Base-by-base conservation (phyloP, 2,113 vertebrate genomes). In the Phaethornis superciliosus region DNA sequence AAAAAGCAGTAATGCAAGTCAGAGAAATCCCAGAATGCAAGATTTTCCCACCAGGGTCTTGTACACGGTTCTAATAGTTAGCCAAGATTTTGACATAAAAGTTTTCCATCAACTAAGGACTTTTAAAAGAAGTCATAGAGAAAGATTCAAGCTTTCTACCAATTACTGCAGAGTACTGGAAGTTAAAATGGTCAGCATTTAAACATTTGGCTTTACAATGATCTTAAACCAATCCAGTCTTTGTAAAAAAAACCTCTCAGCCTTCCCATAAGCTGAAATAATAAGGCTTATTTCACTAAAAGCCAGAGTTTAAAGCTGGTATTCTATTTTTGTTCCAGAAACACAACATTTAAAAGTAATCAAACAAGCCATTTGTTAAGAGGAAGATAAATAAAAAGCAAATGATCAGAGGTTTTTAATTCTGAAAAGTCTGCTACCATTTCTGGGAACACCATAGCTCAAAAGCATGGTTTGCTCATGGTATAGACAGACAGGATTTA, bases 251-350 rank as follows among this genome's bases (percentile, higher is more conserved):
- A 21, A 24, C 40, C 32, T 88, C 51, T 71, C 67, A 62, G 46
- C 49, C 49, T 89, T 68, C 74, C 85, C 40, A 10, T 54, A 64
- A 80, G 58, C 70, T 91, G 46, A 54, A 93, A 93, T 81, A 90
- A 90, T 86, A 79, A 79, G 58, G 68, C 72, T 84, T 11, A 63
- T 12, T 33, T 58, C 81, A 85, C 46, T 70, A 91, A 88, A 88
- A 76, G 74, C 15, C 49, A 58, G 55, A 92, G 75, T 92, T 85
- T 88, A 93, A 95, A 78, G 75, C 84, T 27, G 10, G 30, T 35
- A 54, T 79, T 91, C 75, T 93, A 76, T 69, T 94, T 94, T 94
- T 7, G 4, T 89, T 91, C 75, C 81, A 91, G 89, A 82, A 96
- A 89, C 40, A 72, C 58, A 87, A 65, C 49, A 76, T 82, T 94